Base-by-base conservation (phyloP, 2,113 vertebrate species). In the Dromiciops gliroides region DNA sequence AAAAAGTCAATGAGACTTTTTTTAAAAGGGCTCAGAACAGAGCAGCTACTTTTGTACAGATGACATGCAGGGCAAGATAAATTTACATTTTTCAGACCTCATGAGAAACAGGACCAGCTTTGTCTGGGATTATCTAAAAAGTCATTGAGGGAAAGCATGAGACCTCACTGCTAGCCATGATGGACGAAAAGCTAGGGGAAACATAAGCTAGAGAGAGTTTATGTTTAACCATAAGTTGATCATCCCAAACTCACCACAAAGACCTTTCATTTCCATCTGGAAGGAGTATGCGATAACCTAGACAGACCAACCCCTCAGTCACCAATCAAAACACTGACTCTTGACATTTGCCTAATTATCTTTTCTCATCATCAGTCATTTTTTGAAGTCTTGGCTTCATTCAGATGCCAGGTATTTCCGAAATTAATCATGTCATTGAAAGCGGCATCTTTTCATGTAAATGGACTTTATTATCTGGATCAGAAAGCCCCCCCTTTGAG, bases 351-450 rank as follows among this genome's bases (percentile, higher is more conserved):
- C 98, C 98, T 99, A 99, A 99, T 99, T 99, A 98, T 98, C 98
- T 98, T 97, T 98, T 98, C 98, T 98, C 98, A 97, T 98, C 98
- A 98, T 99, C 98, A 98, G 98, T 99, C 98, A 98, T 98, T 98
- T 98, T 98, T 97, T 97, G 97, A 98, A 98, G 98, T 92, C 98
- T 98, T 94, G 67, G 94, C 97, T 98, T 98, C 98, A 98, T 98
- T 99, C 98, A 98, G 96, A 98, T 98, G 98, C 98, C 98, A 99
- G 98, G 98, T 99, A 99, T 99, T 99, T 99, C 98, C 92, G 90
- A 99, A 98, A 99, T 99, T 98, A 99, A 99, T 99, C 99, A 99
- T 97, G 97, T 98, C 98, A 98, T 98, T 97, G 97, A 98, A 98
- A 98, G 98, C 97, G 94, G 98, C 98, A 98, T 98, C 98, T 98